Evolutionary conservation across 2,888 invertebrate species (phyloP).

Genomic region (Apotomis capreana): DNA sequence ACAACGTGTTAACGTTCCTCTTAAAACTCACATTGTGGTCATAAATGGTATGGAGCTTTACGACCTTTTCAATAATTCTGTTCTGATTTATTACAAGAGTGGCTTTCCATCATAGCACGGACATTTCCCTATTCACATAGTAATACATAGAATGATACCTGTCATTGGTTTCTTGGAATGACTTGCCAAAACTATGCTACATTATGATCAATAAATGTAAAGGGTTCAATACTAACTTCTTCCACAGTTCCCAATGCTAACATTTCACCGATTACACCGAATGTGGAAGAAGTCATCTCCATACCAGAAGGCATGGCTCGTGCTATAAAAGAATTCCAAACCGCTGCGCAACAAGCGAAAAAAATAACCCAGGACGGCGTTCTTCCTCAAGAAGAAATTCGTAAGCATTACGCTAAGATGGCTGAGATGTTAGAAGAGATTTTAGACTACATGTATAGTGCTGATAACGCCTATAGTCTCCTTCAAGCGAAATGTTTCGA

Average conservation of each 20-base stretch:
- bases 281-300: background rate
- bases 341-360: constrained; percentile 43
- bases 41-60: too few species aligned
- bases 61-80: too few species aligned
- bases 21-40: too few species aligned
- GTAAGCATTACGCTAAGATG: constrained; percentile 53
- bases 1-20: too few species aligned
- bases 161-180: too few species aligned
- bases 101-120: too few species aligned
- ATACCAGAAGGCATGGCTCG: constrained; percentile 47
- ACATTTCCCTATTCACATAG: too few species aligned
- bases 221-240: background rate
- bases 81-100: too few species aligned
- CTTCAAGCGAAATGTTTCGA: constrained; percentile 63
- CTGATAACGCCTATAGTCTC: constrained; percentile 58
- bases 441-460: constrained; percentile 51
- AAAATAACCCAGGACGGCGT: constrained; percentile 46
- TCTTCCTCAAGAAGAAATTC: constrained; percentile 49
- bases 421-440: constrained; percentile 52
- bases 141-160: too few species aligned
- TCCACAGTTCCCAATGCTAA: constrained; percentile 1
- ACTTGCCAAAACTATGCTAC: too few species aligned
- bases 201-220: too few species aligned
- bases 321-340: constrained; percentile 52
- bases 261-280: background rate